Evolutionary conservation across 2,797 vertebrate species (phyloP), one percentile per base, ranked within the genome.

Genomic region (Chelmon rostratus): DNA sequence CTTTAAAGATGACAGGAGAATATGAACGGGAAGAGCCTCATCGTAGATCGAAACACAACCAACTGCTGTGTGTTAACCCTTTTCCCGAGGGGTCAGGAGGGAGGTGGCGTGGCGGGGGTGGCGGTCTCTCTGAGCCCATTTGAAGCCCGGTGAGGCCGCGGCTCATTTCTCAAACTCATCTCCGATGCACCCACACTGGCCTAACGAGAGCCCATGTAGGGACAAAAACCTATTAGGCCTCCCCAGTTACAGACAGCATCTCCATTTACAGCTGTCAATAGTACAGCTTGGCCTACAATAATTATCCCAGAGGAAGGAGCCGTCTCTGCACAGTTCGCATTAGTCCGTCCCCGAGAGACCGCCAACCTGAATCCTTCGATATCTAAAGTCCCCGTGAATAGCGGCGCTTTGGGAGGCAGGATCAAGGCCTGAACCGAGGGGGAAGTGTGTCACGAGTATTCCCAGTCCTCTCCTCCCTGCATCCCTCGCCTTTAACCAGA

Each of bases 231-330:
- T 85, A 90, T 90, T 91, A 90, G 86, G 78, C 82, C 79, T 82
- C 80, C 86, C 78, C 87, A 76, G 83, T 82, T 81, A 73, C 73
- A 88, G 78, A 84, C 85, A 71, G 69, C 82, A 68, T 92, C 92
- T 91, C 91, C 93, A 90, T 91, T 92, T 91, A 86, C 89, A 88
- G 92, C 92, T 94, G 93, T 92, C 92, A 91, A 91, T 93, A 91
- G 76, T 83, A 70, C 88, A 86, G 88, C 91, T 83, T 76, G 86
- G 87, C 84, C 91, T 82, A 82, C 89, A 84, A 79, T 92, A 91
- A 94, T 91, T 86, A 86, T 88, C 86, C 91, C 91, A 82, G 75
- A 88, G 88, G 88, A 91, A 87, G 81, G 82, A 87, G 74, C 77
- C 66, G 56, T 79, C 76, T 78, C 78, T 69, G 72, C 78, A 54